These are phyloP conservation scores for Megaustenia siamemsis DNA, from an alignment of 2,888 invertebrate genomes.

Conservation along the genomic window DNA sequence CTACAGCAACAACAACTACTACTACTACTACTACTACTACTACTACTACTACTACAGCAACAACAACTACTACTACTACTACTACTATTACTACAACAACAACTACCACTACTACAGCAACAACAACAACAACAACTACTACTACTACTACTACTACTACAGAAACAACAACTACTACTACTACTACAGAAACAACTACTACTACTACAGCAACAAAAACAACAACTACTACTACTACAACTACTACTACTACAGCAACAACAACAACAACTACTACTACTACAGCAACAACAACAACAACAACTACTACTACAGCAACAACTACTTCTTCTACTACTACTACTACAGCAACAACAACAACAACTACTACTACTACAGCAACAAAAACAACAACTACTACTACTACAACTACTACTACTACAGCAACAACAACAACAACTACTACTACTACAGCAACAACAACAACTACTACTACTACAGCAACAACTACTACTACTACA, in stretches of 20 bases:
- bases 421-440: constrained; percentile 6
- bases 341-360: neutral
- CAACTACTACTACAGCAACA: constrained; percentile 21
- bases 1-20: too few relatives aligned
- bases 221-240: constrained; percentile 1
- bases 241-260: neutral
- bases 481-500: neutral
- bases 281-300: constrained; percentile 3
- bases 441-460: neutral
- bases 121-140: neutral
- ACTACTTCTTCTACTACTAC: neutral
- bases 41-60: neutral
- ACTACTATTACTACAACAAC: neutral
- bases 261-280: constrained; percentile 1
- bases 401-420: neutral
- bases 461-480: neutral
- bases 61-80: neutral
- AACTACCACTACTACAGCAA: neutral
- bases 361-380: neutral
- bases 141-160: neutral
- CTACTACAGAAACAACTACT: neutral
- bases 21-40: neutral
- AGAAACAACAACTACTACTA: neutral
- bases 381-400: neutral
- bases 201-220: neutral